These are phyloP conservation scores for Drosophila nebulosa DNA, from an alignment of 1,140 invertebrate species.

Conservation along the genomic window DNA sequence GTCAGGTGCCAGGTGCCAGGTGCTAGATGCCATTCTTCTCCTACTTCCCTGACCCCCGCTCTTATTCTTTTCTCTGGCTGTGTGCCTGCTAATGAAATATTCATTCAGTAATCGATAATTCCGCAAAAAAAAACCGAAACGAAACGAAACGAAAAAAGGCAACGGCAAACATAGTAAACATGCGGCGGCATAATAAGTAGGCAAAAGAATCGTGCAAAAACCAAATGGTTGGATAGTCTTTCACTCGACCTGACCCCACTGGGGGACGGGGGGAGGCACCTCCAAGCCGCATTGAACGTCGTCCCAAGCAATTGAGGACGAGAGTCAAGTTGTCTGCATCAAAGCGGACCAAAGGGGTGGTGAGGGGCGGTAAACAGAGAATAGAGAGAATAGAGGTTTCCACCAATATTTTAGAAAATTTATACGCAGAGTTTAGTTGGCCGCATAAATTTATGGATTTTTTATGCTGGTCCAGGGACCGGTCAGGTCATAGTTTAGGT, in stretches of 20 bases:
- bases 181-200: slow-evolving; percentile 70
- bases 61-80: slow-evolving; percentile 5
- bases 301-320: slow-evolving; percentile 62
- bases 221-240: slow-evolving; percentile 10
- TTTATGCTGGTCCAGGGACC: background rate
- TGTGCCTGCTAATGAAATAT: slow-evolving; percentile 68
- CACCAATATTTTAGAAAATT: slow-evolving; percentile 63
- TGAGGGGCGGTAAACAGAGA: background rate
- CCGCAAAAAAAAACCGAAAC: slow-evolving; percentile 42
- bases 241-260: background rate
- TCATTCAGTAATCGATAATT: slow-evolving; percentile 77
- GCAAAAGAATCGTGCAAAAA: slow-evolving; percentile 19
- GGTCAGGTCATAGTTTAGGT: slow-evolving; percentile 3
- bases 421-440: slow-evolving; percentile 46
- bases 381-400: slow-evolving; percentile 10
- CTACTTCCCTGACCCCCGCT: background rate
- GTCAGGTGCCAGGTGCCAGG: slow-evolving; percentile 11
- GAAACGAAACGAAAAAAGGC: background rate
- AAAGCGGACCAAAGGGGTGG: background rate
- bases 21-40: slow-evolving; percentile 11
- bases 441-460: slow-evolving; percentile 7
- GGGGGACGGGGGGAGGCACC: too few relatives aligned
- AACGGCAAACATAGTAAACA: slow-evolving; percentile 44
- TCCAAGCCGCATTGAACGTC: slow-evolving; percentile 55
- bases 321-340: slow-evolving; percentile 65